Conservation (phyloP, 2,888 invertebrate species). For the Adelphocoris suturalis region DNA sequence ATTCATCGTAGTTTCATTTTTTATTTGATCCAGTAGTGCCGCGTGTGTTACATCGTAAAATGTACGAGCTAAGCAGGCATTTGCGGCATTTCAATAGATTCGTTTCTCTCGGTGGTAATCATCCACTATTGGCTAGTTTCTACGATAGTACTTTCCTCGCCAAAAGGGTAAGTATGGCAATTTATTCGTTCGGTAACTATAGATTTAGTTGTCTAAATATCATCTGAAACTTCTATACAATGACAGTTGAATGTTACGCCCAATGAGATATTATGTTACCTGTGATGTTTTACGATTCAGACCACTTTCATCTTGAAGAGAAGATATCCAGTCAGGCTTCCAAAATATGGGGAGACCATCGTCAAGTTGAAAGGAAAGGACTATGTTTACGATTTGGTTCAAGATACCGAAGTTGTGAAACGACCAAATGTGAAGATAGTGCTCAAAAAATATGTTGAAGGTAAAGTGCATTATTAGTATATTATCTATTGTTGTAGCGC, state of each 20-base stretch:
- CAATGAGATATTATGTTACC: too few relatives aligned
- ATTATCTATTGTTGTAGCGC: too few relatives aligned
- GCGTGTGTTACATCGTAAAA: neutral
- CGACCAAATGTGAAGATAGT: constrained; percentile 84
- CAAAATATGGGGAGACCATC: constrained; percentile 81
- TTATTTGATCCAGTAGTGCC: neutral
- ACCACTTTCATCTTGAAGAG: constrained; percentile 88
- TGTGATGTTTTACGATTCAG: too few relatives aligned
- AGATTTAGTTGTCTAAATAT: too few relatives aligned
- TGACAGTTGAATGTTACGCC: too few relatives aligned
- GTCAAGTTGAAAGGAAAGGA: constrained; percentile 82
- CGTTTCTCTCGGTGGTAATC: neutral
- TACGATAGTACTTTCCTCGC: neutral
- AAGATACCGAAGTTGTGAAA: constrained; percentile 82
- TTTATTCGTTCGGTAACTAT: neutral
- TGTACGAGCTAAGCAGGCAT: constrained; percentile 33
- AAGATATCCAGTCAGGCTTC: constrained; percentile 81
- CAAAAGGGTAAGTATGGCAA: neutral
- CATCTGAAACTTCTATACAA: too few relatives aligned
- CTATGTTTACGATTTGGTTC: constrained; percentile 87
- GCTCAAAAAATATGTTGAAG: constrained; percentile 85
- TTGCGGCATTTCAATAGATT: constrained; percentile 9
- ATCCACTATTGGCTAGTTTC: constrained; percentile 4
- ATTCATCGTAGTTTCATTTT: too few relatives aligned
- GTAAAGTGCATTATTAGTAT: constrained; percentile 77